phyloP scores from a whole-genome alignment of 1,140 invertebrate genomes.

The Drosophila sechellia region DNA sequence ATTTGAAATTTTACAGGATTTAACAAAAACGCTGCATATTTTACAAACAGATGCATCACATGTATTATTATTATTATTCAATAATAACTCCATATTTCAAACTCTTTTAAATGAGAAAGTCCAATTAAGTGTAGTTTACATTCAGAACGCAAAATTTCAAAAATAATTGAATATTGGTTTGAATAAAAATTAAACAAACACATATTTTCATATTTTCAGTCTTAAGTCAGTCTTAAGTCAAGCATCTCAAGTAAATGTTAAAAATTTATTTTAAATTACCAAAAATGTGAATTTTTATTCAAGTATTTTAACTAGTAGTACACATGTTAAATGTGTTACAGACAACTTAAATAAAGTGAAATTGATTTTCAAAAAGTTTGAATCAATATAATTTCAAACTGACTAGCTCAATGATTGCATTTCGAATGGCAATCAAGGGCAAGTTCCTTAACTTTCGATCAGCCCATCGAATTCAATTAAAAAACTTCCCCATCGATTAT shows the following conservation, averaged over 20 bases:
- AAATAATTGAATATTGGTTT: no score
- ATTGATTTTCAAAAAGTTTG: background rate
- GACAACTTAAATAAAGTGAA: background rate
- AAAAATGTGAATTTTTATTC: no score
- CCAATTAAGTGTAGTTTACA: no score
- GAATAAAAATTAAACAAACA: no score
- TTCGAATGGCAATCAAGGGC: background rate
- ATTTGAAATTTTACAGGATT: conserved; percentile 13
- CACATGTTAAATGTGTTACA: background rate
- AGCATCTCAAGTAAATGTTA: background rate
- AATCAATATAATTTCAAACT: background rate
- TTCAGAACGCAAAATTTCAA: no score
- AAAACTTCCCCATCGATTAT: conserved; percentile 37
- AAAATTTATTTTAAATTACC: no score
- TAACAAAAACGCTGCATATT: conserved; percentile 1
- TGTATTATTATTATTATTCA: no score
- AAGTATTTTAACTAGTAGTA: no score
- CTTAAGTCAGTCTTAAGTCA: no score
- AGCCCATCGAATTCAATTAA: conserved; percentile 32
- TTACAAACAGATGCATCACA: background rate
- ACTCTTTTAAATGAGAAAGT: no score
- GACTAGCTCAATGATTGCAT: no score
- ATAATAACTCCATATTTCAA: background rate
- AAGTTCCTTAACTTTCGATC: conserved; percentile 12
- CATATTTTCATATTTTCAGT: no score